Evolutionary conservation across 2,888 invertebrate species (phyloP).

Genomic region (Drosophila lutescens): DNA sequence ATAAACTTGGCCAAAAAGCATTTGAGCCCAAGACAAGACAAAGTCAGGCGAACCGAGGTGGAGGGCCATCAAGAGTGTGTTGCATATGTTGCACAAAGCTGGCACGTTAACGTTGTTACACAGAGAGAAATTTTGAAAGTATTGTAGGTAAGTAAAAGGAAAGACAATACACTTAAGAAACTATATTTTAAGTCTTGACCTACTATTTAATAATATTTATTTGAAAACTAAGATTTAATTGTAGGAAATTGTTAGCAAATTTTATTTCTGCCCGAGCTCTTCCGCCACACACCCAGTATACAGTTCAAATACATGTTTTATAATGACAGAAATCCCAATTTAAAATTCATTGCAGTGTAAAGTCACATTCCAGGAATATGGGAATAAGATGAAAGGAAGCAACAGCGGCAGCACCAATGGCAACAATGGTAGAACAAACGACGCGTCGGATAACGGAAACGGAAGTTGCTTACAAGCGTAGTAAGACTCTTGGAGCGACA

Average conservation of each 20-base stretch:
- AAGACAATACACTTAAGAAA: background rate
- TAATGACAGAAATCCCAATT: background rate
- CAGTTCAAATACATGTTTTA: background rate
- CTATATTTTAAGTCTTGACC: rapidly evolving
- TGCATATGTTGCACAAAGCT: constrained; percentile 69
- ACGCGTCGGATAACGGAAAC: constrained; percentile 70
- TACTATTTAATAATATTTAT: background rate
- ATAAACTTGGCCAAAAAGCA: constrained; percentile 74
- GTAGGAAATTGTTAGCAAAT: too few species aligned
- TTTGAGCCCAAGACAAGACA: constrained; percentile 57
- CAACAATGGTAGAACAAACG: constrained; percentile 53
- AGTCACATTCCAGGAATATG: constrained; percentile 19
- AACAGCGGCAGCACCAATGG: constrained; percentile 23
- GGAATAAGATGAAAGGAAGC: constrained; percentile 22
- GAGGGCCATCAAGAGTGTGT: constrained; percentile 45
- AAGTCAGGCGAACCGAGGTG: constrained; percentile 16
- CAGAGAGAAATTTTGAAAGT: background rate
- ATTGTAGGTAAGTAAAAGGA: background rate
- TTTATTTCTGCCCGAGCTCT: too few species aligned
- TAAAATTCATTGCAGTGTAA: background rate
- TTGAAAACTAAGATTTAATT: too few species aligned
- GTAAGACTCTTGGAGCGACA: constrained; percentile 32
- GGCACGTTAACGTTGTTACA: constrained; percentile 49
- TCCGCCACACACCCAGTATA: too few species aligned
- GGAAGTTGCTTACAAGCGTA: constrained; percentile 76